Evolutionary conservation across 2,113 vertebrate genomes (phyloP).

Genomic region (Aspiorhynchus laticeps): DNA sequence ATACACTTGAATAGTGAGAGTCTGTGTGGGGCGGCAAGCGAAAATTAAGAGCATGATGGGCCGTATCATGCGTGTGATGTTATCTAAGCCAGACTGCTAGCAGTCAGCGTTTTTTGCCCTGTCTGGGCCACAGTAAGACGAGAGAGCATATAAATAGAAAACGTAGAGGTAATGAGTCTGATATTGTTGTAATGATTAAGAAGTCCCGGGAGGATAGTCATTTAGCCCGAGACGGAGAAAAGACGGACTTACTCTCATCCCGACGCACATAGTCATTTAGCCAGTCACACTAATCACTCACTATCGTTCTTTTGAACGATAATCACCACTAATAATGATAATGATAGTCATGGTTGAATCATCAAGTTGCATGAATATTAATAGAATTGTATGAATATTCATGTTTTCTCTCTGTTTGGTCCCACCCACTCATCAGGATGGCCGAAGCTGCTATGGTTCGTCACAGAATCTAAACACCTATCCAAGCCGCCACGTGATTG

Average conservation of each 20-base stretch:
- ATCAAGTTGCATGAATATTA: slow-evolving; percentile 21
- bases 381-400: slow-evolving; percentile 20
- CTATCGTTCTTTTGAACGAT: neutral
- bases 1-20: neutral
- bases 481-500: slow-evolving; percentile 97
- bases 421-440: slow-evolving; percentile 77
- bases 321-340: neutral
- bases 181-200: slow-evolving; percentile 42
- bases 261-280: slow-evolving; percentile 10
- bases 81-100: slow-evolving; percentile 19
- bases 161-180: slow-evolving; percentile 37
- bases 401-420: slow-evolving; percentile 20
- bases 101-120: slow-evolving; percentile 26
- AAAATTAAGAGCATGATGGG: slow-evolving; percentile 11
- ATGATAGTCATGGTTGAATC: slow-evolving; percentile 17
- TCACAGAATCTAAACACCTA: slow-evolving; percentile 97
- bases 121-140: slow-evolving; percentile 38
- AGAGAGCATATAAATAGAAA: slow-evolving; percentile 50
- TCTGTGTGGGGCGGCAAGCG: neutral
- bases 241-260: neutral
- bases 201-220: slow-evolving; percentile 11
- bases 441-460: slow-evolving; percentile 97
- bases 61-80: slow-evolving; percentile 27
- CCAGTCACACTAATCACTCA: slow-evolving; percentile 22
- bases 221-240: slow-evolving; percentile 5